Base-by-base conservation (phyloP, 2,113 vertebrate genomes). In the Sinocyclocheilus grahami region DNA sequence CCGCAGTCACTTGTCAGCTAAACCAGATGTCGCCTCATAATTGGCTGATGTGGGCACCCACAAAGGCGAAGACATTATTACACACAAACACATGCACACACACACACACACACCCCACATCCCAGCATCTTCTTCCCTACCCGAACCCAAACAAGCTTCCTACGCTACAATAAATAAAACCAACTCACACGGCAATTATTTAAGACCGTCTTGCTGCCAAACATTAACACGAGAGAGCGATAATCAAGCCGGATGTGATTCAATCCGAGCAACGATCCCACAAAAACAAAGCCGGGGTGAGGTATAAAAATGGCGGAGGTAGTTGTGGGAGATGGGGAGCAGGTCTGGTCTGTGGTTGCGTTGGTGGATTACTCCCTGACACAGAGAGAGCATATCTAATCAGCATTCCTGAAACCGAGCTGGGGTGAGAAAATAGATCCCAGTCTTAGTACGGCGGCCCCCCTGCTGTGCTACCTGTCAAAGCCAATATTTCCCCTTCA, bases 21-120 rank as follows among this genome's bases (percentile, higher is more conserved):
- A 92, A 89, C 90, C 92, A 94, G 93, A 94, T 95, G 93, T 93
- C 86, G 90, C 86, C 87, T 91, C 92, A 92, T 94, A 94, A 95
- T 95, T 95, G 94, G 92, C 92, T 87, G 86, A 90, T 90, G 89
- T 93, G 92, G 91, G 91, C 92, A 93, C 92, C 92, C 88, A 91
- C 92, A 93, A 92, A 93, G 91, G 81, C 79, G 83, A 92, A 94
- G 91, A 94, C 92, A 93, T 94, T 94, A 93, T 94, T 93, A 92
- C 85, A 87, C 91, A 90, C 86, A 89, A 48, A 30, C 30, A 2
- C 30, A 30, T 33, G 30, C 30, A 33, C 85, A 85, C 82, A 80
- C 65, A 84, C 79, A 80, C 85, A 89, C 87, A 84, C 89, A 89
- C 91, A 89, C 90, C 91, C 89, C 69, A 86, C 85, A 79, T 89